Evolutionary conservation across 2,888 invertebrate genomes (phyloP).

Genomic region (Tridacna gigas): DNA sequence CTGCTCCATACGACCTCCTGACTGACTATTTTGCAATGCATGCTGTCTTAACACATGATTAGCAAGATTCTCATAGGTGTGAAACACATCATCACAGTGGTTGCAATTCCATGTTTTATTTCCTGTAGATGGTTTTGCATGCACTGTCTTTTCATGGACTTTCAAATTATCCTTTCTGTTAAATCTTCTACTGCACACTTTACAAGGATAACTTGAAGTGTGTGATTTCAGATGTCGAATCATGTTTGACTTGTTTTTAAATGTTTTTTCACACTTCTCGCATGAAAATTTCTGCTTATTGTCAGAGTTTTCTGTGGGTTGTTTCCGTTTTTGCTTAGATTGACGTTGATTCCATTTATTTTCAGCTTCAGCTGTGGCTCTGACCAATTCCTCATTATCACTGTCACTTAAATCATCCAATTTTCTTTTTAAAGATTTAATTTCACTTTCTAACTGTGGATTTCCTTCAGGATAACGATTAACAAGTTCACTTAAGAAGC

Average conservation of each 20-base stretch:
- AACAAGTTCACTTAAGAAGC: not conserved
- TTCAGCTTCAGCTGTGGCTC: not conserved
- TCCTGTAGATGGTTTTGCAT: not conserved
- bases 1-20: not conserved
- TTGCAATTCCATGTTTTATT: slow-evolving; percentile 1
- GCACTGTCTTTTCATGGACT: not conserved
- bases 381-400: slow-evolving; percentile 6
- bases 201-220: not conserved
- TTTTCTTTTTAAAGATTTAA: slow-evolving; percentile 19
- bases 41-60: slow-evolving; percentile 3
- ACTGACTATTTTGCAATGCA: not conserved
- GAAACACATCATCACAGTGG: not conserved
- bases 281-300: not conserved
- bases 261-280: not conserved
- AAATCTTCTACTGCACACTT: not conserved
- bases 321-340: not conserved
- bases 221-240: not conserved
- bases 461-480: not conserved
- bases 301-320: not conserved
- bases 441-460: slow-evolving; percentile 8
- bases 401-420: slow-evolving; percentile 20
- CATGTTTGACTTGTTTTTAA: not conserved
- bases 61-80: not conserved
- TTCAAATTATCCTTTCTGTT: not conserved
- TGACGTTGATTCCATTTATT: slow-evolving; percentile 1